A percentile compares a stretch with the other conserved stretches of the same genome.
phyloP scores from a whole-genome alignment of 2,888 invertebrate genomes.

The Romanomermis culicivorax region DNA sequence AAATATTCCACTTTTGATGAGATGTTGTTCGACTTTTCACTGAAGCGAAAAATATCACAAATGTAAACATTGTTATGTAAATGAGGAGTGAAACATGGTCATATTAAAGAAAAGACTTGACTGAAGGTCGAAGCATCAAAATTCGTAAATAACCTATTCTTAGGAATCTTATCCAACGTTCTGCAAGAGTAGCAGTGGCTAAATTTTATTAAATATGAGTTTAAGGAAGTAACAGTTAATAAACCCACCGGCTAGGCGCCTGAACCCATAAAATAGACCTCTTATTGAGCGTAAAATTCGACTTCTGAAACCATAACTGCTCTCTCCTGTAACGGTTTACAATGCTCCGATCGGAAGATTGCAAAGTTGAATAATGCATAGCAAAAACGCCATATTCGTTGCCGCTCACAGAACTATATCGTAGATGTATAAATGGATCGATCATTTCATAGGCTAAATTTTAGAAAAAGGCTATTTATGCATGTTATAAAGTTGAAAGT shows the following conservation, averaged over 20 bases:
- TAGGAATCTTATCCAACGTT: no score
- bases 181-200: no score
- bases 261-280: slow-evolving; percentile 26
- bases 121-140: no score
- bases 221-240: no score
- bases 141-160: no score
- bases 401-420: slow-evolving; percentile 19
- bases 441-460: slow-evolving; percentile 7
- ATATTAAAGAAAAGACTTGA: no score
- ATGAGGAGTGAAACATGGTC: no score
- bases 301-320: slow-evolving; percentile 25
- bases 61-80: no score
- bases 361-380: slow-evolving; percentile 44
- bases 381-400: slow-evolving; percentile 60
- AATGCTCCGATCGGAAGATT: slow-evolving; percentile 20
- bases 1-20: slow-evolving; percentile 65
- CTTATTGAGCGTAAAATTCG: slow-evolving; percentile 22
- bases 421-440: slow-evolving; percentile 18
- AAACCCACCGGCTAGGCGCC: slow-evolving; percentile 23
- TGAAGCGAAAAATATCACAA: no score
- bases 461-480: not conserved
- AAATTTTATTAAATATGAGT: no score
- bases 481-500: no score
- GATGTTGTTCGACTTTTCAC: slow-evolving; percentile 38
- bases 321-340: slow-evolving; percentile 22